These are phyloP conservation scores for Promerops cafer DNA, from an alignment of 2,113 vertebrate species.

Conservation along the genomic window DNA sequence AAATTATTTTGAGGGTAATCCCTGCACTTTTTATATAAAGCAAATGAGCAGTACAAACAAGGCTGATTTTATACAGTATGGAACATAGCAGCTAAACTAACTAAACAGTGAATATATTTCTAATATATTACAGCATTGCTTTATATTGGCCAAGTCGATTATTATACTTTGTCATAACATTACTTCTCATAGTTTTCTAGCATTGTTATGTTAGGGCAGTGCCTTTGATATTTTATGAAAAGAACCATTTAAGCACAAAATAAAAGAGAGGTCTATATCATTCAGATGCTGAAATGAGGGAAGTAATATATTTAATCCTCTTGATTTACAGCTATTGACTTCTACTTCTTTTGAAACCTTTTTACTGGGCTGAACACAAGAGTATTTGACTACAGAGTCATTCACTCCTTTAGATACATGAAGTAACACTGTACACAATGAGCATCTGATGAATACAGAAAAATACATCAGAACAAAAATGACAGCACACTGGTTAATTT, in stretches of 20 bases:
- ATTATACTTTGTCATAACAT: neutral
- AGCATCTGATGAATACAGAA: neutral
- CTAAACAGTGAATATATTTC: neutral
- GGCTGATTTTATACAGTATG: neutral
- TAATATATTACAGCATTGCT: neutral
- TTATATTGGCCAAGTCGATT: neutral
- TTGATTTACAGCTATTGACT: neutral
- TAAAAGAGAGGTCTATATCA: neutral
- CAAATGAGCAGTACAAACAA: neutral
- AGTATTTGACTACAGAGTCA: neutral
- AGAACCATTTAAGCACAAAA: neutral
- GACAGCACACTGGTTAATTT: neutral
- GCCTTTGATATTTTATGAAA: neutral
- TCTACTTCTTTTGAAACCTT: neutral
- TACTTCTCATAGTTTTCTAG: neutral
- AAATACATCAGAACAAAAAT: neutral
- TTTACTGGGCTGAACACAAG: neutral
- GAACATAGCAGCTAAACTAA: neutral
- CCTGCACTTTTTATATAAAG: neutral
- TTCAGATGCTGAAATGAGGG: neutral
- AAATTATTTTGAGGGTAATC: neutral
- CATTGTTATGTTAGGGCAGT: neutral
- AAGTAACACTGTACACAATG: neutral
- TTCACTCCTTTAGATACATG: neutral
- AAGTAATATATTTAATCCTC: neutral